Evolutionary conservation across 2,113 vertebrate genomes (phyloP), one percentile per base, ranked within the genome.

Genomic region (Pelobates fuscus): DNA sequence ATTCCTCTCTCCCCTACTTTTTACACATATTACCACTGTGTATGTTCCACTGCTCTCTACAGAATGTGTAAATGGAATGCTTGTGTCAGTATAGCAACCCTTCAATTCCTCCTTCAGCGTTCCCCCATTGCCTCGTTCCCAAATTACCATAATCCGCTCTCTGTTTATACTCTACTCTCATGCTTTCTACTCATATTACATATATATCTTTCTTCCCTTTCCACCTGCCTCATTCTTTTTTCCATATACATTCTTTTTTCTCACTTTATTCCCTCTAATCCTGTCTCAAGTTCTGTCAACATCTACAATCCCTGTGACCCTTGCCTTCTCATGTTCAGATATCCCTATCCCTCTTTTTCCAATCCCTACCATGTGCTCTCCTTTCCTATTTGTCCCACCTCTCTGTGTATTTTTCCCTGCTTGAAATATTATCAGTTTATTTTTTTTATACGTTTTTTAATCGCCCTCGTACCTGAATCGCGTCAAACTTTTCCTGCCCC

Each of bases 21-120:
- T 41, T 76, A 59, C 29, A 67, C 73, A 76, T 76, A 76, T 76
- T 76, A 76, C 73, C 73, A 76, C 73, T 76, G 73, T 76, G 73
- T 76, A 76, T 49, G 55, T 54, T 67, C 73, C 64, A 67, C 54
- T 20, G 73, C 73, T 76, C 55, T 76, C 64, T 68, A 68, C 64
- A 67, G 64, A 76, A 76, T 76, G 73, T 76, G 64, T 76, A 76
- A 67, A 76, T 67, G 54, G 73, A 67, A 76, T 67, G 64, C 64
- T 67, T 41, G 73, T 76, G 73, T 76, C 73, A 67, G 73, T 76
- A 76, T 76, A 76, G 73, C 64, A 11, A 49, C 61, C 54, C 27
- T 57, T n/a, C 7, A 21, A 26, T 57, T 37, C 67, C 67, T 37
- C 11, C 20, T 27, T 1, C 26, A 10, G 5, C 52, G 11, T 23